Base-by-base conservation (phyloP, 2,113 vertebrate genomes). In the Girardinichthys multiradiatus region DNA sequence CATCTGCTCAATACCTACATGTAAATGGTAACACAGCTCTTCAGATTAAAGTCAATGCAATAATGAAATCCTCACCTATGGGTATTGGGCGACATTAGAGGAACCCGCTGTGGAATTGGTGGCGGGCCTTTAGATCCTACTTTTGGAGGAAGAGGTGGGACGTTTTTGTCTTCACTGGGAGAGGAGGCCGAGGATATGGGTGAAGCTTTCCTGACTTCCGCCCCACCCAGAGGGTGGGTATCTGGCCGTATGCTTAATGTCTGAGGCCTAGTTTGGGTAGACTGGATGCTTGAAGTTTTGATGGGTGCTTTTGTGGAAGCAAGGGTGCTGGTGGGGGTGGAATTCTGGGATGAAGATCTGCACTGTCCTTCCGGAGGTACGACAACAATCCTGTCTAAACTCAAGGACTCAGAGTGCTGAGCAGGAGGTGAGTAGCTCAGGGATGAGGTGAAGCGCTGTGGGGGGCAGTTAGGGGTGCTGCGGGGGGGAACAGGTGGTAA, bases 401-500 rank as follows among this genome's bases (percentile, higher is more conserved):
- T 58, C 4, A 79, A 75, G 24, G 79, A 84, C 31, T 42, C 45
- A 14, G 67, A 15, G 24, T 28, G n/a, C 62, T 17, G 71, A 26
- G 35, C 19, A 10, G 57, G 68, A 26, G 57, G 28, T 1, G 62
- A 66, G 60, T 79, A 62, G 51, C 68, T 67, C n/a, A 75, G 58
- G 39, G 73, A 26, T 0, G 83, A 45, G 8, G 82, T 89, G 45
- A 94, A 94, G 21, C 76, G 84, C 45, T 91, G 89, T 0, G 97
- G 97, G 0, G 96, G 96, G 0, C 89, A 91, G 77, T 94, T 94
- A 1, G 90, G 93, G 29, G 91, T 95, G 73, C 92, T 92, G 26
- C 96, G 90, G 4, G 97, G 97, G 0, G 96, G 97, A 19, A 97
- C 96, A 3, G 97, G 97, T 0, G 97, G 97, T 0, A 94, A 92